These are phyloP conservation scores for Acrocephalus arundinaceus DNA, from an alignment of 2,113 vertebrate genomes.

Conservation along the genomic window DNA sequence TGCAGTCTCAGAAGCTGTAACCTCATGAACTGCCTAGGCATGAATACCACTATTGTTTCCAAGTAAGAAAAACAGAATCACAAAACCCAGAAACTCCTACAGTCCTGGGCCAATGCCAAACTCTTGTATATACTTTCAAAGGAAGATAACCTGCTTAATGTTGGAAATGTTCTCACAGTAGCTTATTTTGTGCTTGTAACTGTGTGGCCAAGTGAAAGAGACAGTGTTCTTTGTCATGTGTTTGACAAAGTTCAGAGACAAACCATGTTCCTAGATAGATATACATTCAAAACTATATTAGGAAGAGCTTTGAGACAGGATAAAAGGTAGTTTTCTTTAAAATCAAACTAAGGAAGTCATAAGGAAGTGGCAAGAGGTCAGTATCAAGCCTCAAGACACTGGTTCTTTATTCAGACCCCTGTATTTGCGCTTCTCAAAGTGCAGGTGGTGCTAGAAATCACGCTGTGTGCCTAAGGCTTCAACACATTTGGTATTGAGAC, in stretches of 20 bases:
- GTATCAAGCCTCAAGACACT: not conserved
- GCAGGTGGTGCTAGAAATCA: not conserved
- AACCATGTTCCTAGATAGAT: not conserved
- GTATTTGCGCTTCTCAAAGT: not conserved
- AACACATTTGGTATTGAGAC: not conserved
- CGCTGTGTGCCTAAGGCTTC: not conserved
- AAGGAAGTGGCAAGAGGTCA: not conserved
- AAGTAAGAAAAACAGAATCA: not conserved
- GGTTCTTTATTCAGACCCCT: not conserved
- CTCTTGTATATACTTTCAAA: not conserved
- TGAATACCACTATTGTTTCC: slow-evolving; percentile 21
- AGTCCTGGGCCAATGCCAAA: not conserved
- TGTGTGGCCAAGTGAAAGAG: not conserved
- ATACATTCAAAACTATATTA: not conserved
- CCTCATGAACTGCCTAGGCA: not conserved
- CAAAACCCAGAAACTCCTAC: not conserved
- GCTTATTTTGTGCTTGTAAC: not conserved
- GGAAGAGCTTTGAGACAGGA: not conserved
- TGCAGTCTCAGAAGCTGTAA: not conserved
- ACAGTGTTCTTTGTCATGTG: not conserved
- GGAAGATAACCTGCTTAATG: slow-evolving; percentile 15
- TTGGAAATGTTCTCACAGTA: not conserved
- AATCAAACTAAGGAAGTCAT: not conserved
- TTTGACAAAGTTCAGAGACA: slow-evolving; percentile 9
- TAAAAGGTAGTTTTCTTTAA: not conserved